These are phyloP conservation scores for Nycteola revayana DNA, from an alignment of 2,888 invertebrate species.

Conservation along the genomic window DNA sequence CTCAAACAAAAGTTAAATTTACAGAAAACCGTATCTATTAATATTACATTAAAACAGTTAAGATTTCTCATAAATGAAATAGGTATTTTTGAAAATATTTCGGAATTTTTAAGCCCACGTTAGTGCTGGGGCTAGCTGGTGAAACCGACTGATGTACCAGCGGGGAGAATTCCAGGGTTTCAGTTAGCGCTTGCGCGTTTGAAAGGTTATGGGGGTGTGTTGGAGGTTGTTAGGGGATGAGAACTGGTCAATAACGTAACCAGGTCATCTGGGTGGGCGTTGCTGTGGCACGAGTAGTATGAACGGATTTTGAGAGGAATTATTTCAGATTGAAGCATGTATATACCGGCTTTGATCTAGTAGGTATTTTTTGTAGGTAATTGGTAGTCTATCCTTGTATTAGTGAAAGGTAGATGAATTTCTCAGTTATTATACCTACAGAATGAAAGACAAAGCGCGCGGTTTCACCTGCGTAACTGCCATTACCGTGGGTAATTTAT, in stretches of 20 bases:
- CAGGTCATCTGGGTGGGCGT: constrained; percentile 49
- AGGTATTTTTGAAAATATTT: constrained; percentile 23
- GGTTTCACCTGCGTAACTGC: too few species aligned
- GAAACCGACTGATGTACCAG: constrained; percentile 47
- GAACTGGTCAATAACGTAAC: constrained; percentile 47
- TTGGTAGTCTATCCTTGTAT: too few species aligned
- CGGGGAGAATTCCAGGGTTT: constrained; percentile 34
- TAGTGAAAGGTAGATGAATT: too few species aligned
- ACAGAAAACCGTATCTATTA: constrained; percentile 42
- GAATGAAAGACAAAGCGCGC: too few species aligned
- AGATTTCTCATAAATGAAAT: constrained; percentile 70
- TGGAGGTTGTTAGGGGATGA: constrained; percentile 34
- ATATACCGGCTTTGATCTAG: too few species aligned
- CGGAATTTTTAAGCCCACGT: constrained; percentile 30
- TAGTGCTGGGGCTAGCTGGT: constrained; percentile 33
- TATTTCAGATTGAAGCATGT: too few species aligned
- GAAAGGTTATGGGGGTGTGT: constrained; percentile 61
- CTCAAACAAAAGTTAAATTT: constrained; percentile 54
- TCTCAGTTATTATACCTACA: too few species aligned
- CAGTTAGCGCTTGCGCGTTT: constrained; percentile 56
- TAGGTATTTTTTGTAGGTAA: too few species aligned
- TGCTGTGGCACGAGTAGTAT: constrained; percentile 2
- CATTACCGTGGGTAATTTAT: too few species aligned
- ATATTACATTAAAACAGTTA: constrained; percentile 50
- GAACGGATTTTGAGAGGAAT: neutral